Percentiles rank a stretch among this genome's conserved stretches.
These are phyloP conservation scores for Lamellibrachia luymesi DNA, from an alignment of 1,140 invertebrate genomes.

Conservation along the genomic window DNA sequence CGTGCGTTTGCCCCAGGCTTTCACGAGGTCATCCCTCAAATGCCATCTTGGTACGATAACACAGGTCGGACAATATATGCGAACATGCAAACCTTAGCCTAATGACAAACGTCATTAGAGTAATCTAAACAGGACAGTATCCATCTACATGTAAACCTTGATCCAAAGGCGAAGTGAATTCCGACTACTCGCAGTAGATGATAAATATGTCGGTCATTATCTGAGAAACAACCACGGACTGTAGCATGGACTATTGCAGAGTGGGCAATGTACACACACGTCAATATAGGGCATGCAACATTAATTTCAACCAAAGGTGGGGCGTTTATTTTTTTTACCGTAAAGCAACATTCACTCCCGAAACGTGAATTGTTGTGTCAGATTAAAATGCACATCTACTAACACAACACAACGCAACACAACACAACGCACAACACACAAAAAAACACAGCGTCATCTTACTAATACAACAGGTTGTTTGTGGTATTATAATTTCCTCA, in stretches of 20 bases:
- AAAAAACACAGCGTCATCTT: background rate
- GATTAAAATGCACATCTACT: background rate
- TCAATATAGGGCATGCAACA: no score
- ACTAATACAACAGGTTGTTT: background rate
- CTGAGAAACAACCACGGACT: background rate
- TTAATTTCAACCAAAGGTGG: no score
- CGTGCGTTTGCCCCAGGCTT: background rate
- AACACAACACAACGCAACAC: background rate
- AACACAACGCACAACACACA: background rate
- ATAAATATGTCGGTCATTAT: background rate
- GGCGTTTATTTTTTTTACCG: no score
- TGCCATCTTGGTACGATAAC: background rate
- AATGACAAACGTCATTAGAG: background rate
- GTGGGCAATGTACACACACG: no score
- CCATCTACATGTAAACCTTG: background rate
- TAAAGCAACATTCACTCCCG: no score
- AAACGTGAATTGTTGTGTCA: no score
- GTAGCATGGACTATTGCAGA: background rate
- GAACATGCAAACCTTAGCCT: background rate
- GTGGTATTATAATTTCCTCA: background rate
- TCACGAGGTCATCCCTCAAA: background rate
- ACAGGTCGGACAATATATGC: background rate
- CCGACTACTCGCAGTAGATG: background rate
- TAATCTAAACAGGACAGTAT: background rate
- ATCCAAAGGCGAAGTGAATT: background rate